These are phyloP conservation scores for Aplysia californica DNA, from an alignment of 1,140 invertebrate species.

Conservation along the genomic window DNA sequence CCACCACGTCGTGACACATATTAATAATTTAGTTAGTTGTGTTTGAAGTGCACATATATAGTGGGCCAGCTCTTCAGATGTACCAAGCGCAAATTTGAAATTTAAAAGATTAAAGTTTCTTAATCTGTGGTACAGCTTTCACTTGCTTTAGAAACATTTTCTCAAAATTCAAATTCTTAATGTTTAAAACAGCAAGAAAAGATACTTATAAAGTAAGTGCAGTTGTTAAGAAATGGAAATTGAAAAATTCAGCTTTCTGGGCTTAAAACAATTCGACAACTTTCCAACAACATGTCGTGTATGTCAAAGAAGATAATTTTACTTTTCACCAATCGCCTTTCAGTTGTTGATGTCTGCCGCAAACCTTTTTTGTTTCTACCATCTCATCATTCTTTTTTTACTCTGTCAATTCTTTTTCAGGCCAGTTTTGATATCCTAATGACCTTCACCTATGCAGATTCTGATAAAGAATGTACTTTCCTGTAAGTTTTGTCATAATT, in stretches of 20 bases:
- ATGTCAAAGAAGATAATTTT: not conserved
- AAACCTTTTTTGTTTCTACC: not conserved
- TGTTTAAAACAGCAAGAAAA: not conserved
- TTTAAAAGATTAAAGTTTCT: no score
- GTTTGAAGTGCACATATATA: no score
- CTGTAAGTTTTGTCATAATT: conserved; percentile 29
- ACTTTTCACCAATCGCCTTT: not conserved
- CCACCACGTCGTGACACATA: no score
- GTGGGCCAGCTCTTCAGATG: no score
- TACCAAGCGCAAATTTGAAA: not conserved
- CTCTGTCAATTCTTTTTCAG: conserved; percentile 54
- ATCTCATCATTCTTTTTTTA: not conserved
- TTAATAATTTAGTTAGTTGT: no score
- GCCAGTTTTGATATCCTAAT: conserved; percentile 72
- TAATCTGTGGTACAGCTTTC: not conserved
- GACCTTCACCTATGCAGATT: conserved; percentile 68
- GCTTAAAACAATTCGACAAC: not conserved
- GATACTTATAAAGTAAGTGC: no score
- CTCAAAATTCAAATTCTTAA: not conserved
- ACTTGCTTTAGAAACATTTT: not conserved
- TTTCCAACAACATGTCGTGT: not conserved
- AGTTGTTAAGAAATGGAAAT: no score
- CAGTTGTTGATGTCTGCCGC: not conserved
- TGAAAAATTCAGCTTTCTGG: not conserved
- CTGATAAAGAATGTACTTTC: conserved; percentile 71